A percentile compares a stretch with the other conserved stretches of the same genome.
phyloP scores from a whole-genome alignment of 2,113 vertebrate genomes.

The Platysteira castanea region DNA sequence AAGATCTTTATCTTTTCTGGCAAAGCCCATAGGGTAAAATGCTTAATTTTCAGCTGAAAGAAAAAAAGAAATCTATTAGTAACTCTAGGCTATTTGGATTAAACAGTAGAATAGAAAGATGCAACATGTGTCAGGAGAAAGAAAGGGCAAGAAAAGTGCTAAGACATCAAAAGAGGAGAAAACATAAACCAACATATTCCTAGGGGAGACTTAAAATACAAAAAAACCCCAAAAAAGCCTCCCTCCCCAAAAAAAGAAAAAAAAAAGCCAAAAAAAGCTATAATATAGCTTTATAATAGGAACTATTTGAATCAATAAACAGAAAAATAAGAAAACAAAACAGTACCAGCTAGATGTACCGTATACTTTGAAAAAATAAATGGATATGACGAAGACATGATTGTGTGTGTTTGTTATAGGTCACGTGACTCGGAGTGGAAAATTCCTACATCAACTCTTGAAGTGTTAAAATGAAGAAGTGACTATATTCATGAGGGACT shows the following conservation, averaged over 20 bases:
- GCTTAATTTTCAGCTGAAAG: neutral
- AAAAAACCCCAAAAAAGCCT: neutral
- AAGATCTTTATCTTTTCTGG: neutral
- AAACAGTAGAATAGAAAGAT: neutral
- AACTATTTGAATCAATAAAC: neutral
- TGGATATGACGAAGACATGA: accelerated
- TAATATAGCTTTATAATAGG: neutral
- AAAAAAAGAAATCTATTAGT: neutral
- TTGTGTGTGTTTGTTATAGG: neutral
- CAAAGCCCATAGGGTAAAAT: neutral
- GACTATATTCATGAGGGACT: slow-evolving; percentile 10
- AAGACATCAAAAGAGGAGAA: neutral
- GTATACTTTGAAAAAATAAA: neutral
- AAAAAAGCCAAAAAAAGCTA: neutral
- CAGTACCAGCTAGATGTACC: neutral
- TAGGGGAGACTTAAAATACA: neutral
- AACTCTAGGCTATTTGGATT: neutral
- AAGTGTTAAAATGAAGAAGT: slow-evolving; percentile 24
- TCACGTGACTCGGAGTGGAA: neutral
- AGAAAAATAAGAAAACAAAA: neutral
- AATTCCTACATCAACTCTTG: neutral
- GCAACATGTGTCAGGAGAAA: neutral
- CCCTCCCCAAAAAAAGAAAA: neutral
- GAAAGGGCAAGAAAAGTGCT: neutral
- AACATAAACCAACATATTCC: neutral